Conservation (phyloP, 2,797 vertebrate genomes). For the Garrulus glandarius region DNA sequence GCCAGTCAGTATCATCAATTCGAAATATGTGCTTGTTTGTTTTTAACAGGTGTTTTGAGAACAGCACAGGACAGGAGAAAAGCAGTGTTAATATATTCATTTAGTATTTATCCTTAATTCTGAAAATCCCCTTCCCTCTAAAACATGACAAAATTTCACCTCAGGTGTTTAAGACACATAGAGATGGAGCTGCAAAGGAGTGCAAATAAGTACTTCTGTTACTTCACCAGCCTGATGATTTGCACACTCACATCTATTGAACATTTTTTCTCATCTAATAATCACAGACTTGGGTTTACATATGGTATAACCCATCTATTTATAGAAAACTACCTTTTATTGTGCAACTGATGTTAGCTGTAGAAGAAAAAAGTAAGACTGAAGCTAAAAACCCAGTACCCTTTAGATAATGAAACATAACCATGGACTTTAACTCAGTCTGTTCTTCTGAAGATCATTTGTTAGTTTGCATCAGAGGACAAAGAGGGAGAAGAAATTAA, state of each 20-base stretch:
- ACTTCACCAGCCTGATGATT: neutral
- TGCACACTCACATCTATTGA: neutral
- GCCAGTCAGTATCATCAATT: slow-evolving; percentile 61
- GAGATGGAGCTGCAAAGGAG: neutral
- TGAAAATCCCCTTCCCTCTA: neutral
- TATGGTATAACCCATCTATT: neutral
- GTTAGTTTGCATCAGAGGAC: neutral
- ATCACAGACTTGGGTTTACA: neutral
- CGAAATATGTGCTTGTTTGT: slow-evolving; percentile 53
- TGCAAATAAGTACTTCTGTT: neutral
- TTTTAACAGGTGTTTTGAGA: slow-evolving; percentile 58
- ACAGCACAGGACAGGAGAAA: slow-evolving; percentile 55
- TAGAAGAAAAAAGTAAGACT: neutral
- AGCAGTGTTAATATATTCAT: slow-evolving; percentile 46
- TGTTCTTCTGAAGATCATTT: neutral
- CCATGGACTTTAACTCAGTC: neutral
- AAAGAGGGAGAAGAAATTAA: neutral
- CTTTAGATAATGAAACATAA: neutral
- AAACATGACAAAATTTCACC: slow-evolving; percentile 8
- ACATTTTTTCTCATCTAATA: neutral
- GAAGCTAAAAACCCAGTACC: neutral
- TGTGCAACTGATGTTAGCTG: neutral
- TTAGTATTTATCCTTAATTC: slow-evolving; percentile 18
- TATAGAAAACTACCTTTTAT: neutral
- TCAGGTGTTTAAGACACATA: neutral